phyloP scores from a whole-genome alignment of 2,797 vertebrate species.

The Picus viridis region DNA sequence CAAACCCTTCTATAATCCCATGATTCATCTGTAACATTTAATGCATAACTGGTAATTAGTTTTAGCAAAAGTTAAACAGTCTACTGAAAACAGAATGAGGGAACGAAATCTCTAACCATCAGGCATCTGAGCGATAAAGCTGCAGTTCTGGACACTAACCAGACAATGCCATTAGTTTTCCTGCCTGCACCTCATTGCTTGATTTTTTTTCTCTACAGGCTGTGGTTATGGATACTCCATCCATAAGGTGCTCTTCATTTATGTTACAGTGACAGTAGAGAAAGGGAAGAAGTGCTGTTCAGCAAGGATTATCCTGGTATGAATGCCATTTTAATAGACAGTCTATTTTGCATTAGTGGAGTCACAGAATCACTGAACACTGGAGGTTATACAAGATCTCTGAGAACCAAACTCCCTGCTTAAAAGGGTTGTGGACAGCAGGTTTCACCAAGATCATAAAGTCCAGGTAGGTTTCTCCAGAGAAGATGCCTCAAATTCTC shows the following conservation, averaged over 20 bases:
- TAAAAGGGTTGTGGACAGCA: too few species aligned
- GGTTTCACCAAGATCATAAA: too few species aligned
- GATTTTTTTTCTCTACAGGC: background rate
- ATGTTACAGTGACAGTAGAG: background rate
- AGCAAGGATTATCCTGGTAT: background rate
- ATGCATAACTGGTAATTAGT: background rate
- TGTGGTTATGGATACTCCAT: background rate
- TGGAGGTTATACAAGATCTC: too few species aligned
- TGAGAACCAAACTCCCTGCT: too few species aligned
- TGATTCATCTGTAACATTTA: background rate
- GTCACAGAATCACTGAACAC: too few species aligned
- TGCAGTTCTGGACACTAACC: background rate
- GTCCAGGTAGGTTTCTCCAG: too few species aligned
- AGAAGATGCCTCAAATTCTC: too few species aligned
- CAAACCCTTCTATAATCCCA: too few species aligned
- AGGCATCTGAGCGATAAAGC: background rate
- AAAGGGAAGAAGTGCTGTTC: background rate
- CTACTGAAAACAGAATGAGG: background rate
- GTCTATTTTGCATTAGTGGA: background rate
- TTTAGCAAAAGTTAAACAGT: background rate
- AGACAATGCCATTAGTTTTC: background rate
- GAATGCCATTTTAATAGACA: background rate
- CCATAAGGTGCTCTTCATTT: background rate
- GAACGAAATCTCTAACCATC: accelerated
- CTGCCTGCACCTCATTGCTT: background rate